phyloP scores from a whole-genome alignment of 2,113 vertebrate genomes.

The Dermatemys mawii region DNA sequence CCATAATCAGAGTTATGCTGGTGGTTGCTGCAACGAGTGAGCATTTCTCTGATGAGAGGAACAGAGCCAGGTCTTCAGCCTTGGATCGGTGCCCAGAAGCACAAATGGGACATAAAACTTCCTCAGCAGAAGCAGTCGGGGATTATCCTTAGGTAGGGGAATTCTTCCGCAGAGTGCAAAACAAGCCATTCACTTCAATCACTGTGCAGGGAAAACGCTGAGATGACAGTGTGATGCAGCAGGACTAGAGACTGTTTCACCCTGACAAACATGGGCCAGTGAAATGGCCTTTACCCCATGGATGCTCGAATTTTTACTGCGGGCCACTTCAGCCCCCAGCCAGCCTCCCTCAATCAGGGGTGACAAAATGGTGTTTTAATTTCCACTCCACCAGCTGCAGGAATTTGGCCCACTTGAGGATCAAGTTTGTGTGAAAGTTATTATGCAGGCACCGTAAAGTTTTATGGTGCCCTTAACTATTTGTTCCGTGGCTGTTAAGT shows the following conservation, averaged over 20 bases:
- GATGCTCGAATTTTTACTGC: background rate
- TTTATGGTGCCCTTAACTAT: background rate
- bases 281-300: background rate
- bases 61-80: background rate
- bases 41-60: background rate
- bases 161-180: background rate
- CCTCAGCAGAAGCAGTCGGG: background rate
- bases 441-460: background rate
- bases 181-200: background rate
- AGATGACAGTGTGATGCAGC: background rate
- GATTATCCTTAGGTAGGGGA: background rate
- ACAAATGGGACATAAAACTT: background rate
- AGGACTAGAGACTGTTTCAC: background rate
- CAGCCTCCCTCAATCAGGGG: background rate
- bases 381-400: background rate
- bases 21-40: background rate
- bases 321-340: background rate
- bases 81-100: background rate
- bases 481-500: background rate
- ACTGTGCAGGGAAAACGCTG: background rate
- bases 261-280: background rate
- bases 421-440: background rate
- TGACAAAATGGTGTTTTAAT: background rate
- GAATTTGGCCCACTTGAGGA: background rate
- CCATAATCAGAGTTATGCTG: background rate